phyloP scores from a whole-genome alignment of 2,888 invertebrate genomes.

The Agrenia bidenticulata region DNA sequence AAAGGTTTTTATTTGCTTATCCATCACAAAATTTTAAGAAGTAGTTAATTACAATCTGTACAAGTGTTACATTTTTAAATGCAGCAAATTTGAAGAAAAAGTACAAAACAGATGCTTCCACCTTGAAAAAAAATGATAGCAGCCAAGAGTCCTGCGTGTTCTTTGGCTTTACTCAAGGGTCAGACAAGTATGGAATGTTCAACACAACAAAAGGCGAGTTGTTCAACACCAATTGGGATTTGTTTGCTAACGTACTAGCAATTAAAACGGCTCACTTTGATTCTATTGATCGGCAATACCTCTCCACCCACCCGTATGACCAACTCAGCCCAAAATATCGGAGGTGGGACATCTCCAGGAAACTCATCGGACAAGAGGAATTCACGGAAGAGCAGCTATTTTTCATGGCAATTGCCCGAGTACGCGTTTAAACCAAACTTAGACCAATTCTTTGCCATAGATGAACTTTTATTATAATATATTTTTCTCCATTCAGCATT shows the following conservation, averaged over 20 bases:
- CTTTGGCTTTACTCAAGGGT: too few relatives aligned
- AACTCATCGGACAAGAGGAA: background rate
- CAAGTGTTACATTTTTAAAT: too few relatives aligned
- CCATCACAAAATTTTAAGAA: too few relatives aligned
- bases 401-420: conserved; percentile 25
- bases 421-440: background rate
- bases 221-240: too few relatives aligned
- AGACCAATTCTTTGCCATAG: background rate
- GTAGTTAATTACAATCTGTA: too few relatives aligned
- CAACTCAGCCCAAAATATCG: background rate
- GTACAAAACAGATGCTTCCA: too few relatives aligned
- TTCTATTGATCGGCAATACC: background rate
- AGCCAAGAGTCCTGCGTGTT: too few relatives aligned
- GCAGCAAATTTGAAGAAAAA: too few relatives aligned
- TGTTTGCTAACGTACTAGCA: conserved; percentile 7
- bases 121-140: too few relatives aligned
- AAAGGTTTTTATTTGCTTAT: too few relatives aligned
- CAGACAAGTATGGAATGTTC: too few relatives aligned
- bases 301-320: background rate
- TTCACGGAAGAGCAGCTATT: conserved; percentile 27
- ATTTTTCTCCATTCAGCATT: background rate
- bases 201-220: too few relatives aligned
- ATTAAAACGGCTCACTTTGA: conserved; percentile 11
- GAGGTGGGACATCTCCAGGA: background rate
- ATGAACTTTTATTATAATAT: background rate